Evolutionary conservation across 2,113 vertebrate species (phyloP), one percentile per base, ranked within the genome.

Genomic region (Bos indicus): DNA sequence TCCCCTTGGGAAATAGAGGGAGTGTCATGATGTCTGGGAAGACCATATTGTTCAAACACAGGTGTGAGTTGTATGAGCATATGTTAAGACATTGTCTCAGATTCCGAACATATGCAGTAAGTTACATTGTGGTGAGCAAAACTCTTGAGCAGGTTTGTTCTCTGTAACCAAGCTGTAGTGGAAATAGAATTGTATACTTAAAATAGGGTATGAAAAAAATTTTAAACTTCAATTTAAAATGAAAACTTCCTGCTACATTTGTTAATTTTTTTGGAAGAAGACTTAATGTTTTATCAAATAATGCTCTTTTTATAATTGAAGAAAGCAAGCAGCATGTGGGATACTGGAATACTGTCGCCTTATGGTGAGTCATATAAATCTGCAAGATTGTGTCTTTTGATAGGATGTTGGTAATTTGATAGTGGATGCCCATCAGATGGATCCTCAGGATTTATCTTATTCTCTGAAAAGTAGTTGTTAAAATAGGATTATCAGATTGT

Each of bases 101-200:
- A n/a, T 95, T 43, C n/a, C 23, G 7, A 57, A 28, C 25, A 26
- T 93, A 7, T 4, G 25, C 52, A 90, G 0, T 71, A 57, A 88
- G n/a, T 97, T 94, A 36, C 26, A 43, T 25, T 87, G 67, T 90
- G 43, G 48, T 87, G 43, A 74, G 17, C 43, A 95, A 46, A 94
- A 40, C 28, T 51, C 60, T 90, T 71, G 52, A 36, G 84, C 59
- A 71, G 30, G 89, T 57, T 88, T 7, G 33, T 77, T 93, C 71
- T 92, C 52, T 89, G 33, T 78, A 88, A 97, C n/a, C 36, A 82
- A 82, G 28, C 40, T 81, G 15, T 40, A 48, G 25, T 92, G 26
- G 51, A 94, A 82, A 54, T 95, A 95, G 88, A 96, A 88, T 60
- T 96, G 25, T 97, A 30, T 51, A 93, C 43, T 93, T 88, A 95